phyloP scores from a whole-genome alignment of 2,113 vertebrate species.

The Eurystomus gularis region DNA sequence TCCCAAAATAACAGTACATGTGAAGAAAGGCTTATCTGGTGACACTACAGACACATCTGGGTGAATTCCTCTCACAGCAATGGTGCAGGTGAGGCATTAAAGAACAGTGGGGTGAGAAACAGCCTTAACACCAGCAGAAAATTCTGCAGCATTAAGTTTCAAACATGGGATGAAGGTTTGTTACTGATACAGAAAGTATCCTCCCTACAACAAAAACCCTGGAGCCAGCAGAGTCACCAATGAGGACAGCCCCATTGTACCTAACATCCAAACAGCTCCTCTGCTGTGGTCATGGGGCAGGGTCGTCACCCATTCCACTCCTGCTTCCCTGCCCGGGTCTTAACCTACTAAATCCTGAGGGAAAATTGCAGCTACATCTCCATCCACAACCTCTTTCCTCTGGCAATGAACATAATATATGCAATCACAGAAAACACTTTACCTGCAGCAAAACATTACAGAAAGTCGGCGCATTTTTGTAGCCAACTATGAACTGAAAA shows the following conservation, averaged over 20 bases:
- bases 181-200: not conserved
- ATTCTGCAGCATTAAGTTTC: not conserved
- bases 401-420: not conserved
- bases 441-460: slow-evolving; percentile 39
- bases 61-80: not conserved
- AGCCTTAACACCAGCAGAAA: not conserved
- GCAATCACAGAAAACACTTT: not conserved
- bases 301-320: not conserved
- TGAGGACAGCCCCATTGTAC: not conserved
- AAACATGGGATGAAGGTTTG: not conserved
- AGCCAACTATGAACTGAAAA: slow-evolving; percentile 36
- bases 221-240: not conserved
- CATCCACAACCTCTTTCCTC: not conserved
- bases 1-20: not conserved
- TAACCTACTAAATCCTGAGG: not conserved
- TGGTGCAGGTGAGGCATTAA: fast-evolving
- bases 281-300: not conserved
- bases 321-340: not conserved
- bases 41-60: not conserved
- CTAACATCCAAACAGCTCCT: not conserved
- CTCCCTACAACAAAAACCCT: not conserved
- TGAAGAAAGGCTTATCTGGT: not conserved
- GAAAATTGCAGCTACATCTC: not conserved
- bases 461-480: not conserved
- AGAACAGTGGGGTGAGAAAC: not conserved